A percentile compares a stretch with the other conserved stretches of the same genome.
These are phyloP conservation scores for Bimastos eiseni DNA, from an alignment of 2,888 invertebrate genomes.

Conservation along the genomic window DNA sequence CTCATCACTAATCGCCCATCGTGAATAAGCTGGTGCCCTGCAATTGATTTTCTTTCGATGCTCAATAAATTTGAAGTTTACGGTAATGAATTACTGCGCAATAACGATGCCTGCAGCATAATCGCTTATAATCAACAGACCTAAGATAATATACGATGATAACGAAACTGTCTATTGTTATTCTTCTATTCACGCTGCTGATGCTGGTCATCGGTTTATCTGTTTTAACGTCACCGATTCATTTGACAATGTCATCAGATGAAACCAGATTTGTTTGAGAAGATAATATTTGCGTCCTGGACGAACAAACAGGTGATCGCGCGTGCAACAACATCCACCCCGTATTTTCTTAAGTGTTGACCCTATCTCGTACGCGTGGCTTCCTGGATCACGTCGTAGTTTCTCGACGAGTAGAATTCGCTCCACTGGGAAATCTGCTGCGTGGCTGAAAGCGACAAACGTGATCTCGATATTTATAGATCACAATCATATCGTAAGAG, in stretches of 20 bases:
- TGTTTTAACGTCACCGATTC: neutral
- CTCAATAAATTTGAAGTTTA: no score
- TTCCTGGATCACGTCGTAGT: neutral
- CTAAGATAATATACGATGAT: neutral
- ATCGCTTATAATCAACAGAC: neutral
- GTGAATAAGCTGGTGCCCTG: no score
- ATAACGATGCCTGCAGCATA: neutral
- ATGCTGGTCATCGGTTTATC: no score
- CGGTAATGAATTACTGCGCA: neutral
- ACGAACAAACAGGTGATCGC: neutral
- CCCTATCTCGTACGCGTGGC: neutral
- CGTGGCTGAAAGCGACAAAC: no score
- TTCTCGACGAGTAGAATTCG: neutral
- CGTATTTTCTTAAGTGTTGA: neutral
- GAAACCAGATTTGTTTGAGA: neutral
- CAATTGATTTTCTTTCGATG: no score
- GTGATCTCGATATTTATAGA: no score
- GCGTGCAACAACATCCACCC: no score
- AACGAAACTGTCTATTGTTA: no score
- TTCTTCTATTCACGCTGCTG: no score
- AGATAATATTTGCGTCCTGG: neutral
- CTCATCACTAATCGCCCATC: no score
- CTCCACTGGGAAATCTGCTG: neutral
- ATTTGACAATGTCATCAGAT: neutral
- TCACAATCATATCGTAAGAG: no score